A percentile compares a stretch with the other conserved stretches of the same genome.
phyloP scores from a whole-genome alignment of 2,797 vertebrate genomes.

The Triplophysa yarkandensis region DNA sequence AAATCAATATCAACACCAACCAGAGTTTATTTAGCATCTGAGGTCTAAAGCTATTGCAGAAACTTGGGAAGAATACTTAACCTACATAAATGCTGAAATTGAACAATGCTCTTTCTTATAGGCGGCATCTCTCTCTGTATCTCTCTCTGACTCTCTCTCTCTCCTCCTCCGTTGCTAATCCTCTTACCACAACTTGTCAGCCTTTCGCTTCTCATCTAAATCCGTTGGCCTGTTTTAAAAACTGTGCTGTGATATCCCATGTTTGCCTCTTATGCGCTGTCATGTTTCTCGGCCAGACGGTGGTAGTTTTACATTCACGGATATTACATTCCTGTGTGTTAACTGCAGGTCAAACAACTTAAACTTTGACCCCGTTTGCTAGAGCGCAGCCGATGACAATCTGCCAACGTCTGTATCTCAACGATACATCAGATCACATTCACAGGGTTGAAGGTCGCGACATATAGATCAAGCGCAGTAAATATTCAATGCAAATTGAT shows the following conservation, averaged over 20 bases:
- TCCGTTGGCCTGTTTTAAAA: conserved; percentile 63
- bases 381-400: too few species aligned
- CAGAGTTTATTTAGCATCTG: conserved; percentile 72
- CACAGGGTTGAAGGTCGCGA: too few species aligned
- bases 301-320: background rate
- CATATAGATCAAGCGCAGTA: too few species aligned
- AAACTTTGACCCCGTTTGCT: too few species aligned
- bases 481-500: too few species aligned
- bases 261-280: conserved; percentile 35
- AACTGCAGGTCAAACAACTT: background rate
- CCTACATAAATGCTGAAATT: conserved; percentile 79
- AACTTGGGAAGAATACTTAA: conserved; percentile 72
- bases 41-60: conserved; percentile 72
- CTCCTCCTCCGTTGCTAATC: conserved; percentile 69
- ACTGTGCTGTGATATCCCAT: conserved; percentile 44
- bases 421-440: too few species aligned
- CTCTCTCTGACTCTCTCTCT: conserved; percentile 67
- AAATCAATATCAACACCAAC: conserved; percentile 49
- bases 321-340: background rate
- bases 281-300: conserved; percentile 27
- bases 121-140: conserved; percentile 76
- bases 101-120: conserved; percentile 81
- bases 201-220: conserved; percentile 73
- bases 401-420: too few species aligned
- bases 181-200: conserved; percentile 77